phyloP scores from a whole-genome alignment of 1,140 invertebrate species.

The Formica selysi region DNA sequence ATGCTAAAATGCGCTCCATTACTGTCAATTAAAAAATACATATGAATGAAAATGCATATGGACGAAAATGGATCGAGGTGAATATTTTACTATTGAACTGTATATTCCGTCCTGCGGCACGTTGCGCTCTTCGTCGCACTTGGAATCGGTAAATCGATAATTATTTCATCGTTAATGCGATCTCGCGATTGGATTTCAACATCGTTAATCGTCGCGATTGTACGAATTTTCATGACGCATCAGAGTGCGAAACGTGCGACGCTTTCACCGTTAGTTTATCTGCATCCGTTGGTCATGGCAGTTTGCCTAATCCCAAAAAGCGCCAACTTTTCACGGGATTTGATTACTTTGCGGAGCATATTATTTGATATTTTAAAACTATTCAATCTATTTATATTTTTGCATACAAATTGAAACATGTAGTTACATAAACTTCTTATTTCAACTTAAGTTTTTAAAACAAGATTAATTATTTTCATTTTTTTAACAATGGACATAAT shows the following conservation, averaged over 20 bases:
- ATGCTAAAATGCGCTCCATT: conserved; percentile 44
- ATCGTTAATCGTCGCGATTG: conserved; percentile 42
- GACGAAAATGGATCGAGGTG: conserved; percentile 32
- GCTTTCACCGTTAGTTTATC: conserved; percentile 15
- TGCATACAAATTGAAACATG: neutral
- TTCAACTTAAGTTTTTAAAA: neutral
- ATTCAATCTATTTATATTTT: neutral
- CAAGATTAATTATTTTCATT: neutral
- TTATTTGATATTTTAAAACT: neutral
- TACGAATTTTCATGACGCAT: conserved; percentile 39
- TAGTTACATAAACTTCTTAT: neutral
- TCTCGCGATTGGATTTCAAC: conserved; percentile 25
- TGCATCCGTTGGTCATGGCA: conserved; percentile 23
- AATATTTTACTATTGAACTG: conserved; percentile 28
- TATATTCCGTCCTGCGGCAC: neutral
- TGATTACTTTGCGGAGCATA: neutral
- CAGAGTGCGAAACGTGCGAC: neutral
- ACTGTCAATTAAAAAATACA: conserved; percentile 57
- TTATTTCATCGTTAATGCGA: conserved; percentile 24
- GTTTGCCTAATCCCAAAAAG: conserved; percentile 33
- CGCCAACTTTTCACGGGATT: neutral
- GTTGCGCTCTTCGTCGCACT: neutral
- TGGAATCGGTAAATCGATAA: conserved; percentile 20
- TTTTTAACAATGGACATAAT: neutral
- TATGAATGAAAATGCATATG: neutral